Percentiles rank a stretch among this genome's conserved stretches.
These are phyloP conservation scores for Tethya wilhelma DNA, from an alignment of 37 sponge, comb jelly and placozoan species.

Conservation along the genomic window DNA sequence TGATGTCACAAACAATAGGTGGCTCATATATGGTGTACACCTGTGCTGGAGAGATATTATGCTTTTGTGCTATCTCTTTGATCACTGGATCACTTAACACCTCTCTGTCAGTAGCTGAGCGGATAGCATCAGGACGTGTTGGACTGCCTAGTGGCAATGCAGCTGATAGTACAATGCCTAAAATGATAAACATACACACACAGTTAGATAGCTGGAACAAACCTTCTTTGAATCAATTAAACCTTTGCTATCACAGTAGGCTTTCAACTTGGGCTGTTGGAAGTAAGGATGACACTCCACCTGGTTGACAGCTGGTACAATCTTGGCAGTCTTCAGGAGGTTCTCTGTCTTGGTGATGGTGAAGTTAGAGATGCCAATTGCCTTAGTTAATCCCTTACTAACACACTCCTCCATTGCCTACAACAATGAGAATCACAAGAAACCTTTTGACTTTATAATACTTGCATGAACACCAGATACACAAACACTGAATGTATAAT, in stretches of 20 bases:
- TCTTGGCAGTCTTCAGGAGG: conserved; percentile 80
- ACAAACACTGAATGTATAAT: too few relatives aligned
- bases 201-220: too few relatives aligned
- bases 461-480: too few relatives aligned
- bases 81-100: conserved; percentile 73
- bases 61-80: conserved; percentile 65
- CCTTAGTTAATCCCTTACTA: conserved; percentile 58
- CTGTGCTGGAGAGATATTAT: conserved; percentile 73
- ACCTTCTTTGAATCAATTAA: too few relatives aligned
- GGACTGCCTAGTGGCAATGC: conserved; percentile 85
- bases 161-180: conserved; percentile 78
- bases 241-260: conserved; percentile 82
- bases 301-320: conserved; percentile 91
- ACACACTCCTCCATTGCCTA: conserved; percentile 77
- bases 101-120: conserved; percentile 37
- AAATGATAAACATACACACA: too few relatives aligned
- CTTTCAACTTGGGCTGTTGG: conserved; percentile 83
- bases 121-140: conserved; percentile 18
- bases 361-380: conserved; percentile 91
- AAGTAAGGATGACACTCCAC: conserved; percentile 89
- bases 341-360: conserved; percentile 80
- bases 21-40: conserved; percentile 4
- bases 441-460: too few relatives aligned
- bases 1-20: not conserved
- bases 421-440: too few relatives aligned